Base-by-base conservation (phyloP, 2,888 invertebrate genomes). In the Dione vanillae region DNA sequence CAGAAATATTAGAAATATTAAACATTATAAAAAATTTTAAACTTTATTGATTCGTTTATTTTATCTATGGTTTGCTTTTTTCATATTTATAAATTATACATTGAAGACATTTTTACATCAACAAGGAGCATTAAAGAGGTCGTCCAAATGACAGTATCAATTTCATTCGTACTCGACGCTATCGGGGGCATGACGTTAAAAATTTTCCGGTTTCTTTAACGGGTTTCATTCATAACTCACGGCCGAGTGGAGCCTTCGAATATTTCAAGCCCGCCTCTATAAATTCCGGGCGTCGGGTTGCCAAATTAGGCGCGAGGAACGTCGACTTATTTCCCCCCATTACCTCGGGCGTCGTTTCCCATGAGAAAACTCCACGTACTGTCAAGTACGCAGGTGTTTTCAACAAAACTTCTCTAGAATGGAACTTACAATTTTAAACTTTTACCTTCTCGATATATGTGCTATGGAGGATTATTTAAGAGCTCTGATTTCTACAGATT, bases 181-280 rank as follows among this genome's bases (percentile, higher is more conserved):
- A 70, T 80, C 79, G 82, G 80, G 82, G 69, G 75, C 83, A 80
- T 83, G 85, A 86, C 86, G 91, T 87, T 90, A 86, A 86, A 90
- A 92, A 92, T 92, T 92, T 92, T 93, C 92, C 91, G 90, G 92
- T 88, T 89, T 92, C 90, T 92, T 92, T 91, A 90, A 87, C 92
- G 89, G 90, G 91, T 90, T 91, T 91, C 92, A 91, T 93, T 92
- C 93, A 93, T 93, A 93, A 93, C 92, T 92, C 90, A 91, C 91
- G 91, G 91, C 76, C 89, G 92, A 92, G 89, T 88, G 90, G 89
- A 90, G 88, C 89, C 87, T 91, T 91, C 92, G 89, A 92, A 92
- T 92, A 92, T 93, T 93, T 91, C 92, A 92, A 87, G 86, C 88
- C 83, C 87, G 85, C 85, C 89, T 86, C 88, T 83, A 92, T 93